Evolutionary conservation across 2,888 invertebrate species (phyloP).

Genomic region (Melanargia galathea): DNA sequence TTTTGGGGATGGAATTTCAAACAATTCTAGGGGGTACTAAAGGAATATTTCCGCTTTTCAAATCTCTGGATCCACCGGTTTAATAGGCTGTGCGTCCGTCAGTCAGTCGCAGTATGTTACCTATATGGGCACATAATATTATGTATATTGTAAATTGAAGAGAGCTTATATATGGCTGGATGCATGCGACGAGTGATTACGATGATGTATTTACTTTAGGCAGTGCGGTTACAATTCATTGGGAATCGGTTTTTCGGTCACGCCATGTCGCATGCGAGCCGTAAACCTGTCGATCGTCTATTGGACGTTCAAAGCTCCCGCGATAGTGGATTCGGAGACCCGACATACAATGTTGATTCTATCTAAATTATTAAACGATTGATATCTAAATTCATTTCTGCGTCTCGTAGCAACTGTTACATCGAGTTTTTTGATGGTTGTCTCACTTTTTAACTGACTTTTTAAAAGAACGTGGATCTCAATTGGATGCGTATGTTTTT

Average conservation of each 20-base stretch:
- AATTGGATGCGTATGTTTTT: neutral
- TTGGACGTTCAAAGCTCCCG: conserved; percentile 58
- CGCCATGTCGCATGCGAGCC: conserved; percentile 79
- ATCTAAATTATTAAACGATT: conserved; percentile 56
- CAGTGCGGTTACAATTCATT: conserved; percentile 68
- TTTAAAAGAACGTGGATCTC: neutral
- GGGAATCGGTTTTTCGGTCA: conserved; percentile 77
- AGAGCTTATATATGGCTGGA: conserved; percentile 50
- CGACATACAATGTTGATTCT: conserved; percentile 55
- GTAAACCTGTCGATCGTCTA: conserved; percentile 72
- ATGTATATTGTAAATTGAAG: too few relatives aligned
- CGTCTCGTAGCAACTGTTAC: neutral
- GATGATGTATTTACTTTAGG: conserved; percentile 75
- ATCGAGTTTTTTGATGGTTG: neutral
- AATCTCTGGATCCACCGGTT: too few relatives aligned
- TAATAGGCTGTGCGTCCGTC: too few relatives aligned
- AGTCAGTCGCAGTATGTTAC: too few relatives aligned
- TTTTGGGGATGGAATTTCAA: too few relatives aligned
- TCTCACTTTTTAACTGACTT: neutral
- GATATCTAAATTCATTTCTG: conserved; percentile 54
- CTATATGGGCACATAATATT: too few relatives aligned
- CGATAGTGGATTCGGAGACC: conserved; percentile 58
- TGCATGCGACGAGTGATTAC: conserved; percentile 67
- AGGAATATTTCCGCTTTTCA: too few relatives aligned
- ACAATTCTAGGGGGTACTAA: too few relatives aligned